These are phyloP conservation scores for Acrocera orbiculus DNA, from an alignment of 2,888 invertebrate genomes.

Conservation along the genomic window DNA sequence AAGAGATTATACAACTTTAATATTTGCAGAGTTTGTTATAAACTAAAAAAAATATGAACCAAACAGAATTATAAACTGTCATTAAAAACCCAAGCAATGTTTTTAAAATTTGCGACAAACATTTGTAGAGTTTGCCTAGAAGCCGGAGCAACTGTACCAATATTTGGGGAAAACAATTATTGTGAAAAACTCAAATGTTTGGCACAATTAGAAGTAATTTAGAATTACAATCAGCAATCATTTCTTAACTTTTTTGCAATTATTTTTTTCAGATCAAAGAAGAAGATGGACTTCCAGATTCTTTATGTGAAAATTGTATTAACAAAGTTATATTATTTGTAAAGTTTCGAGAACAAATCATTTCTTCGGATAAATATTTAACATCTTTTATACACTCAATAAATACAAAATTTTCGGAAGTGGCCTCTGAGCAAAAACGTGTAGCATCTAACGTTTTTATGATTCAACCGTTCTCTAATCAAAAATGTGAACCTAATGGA, in stretches of 20 bases:
- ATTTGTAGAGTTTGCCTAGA: slow-evolving; percentile 9
- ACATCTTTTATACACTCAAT: slow-evolving; percentile 7
- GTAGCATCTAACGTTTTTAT: too few relatives aligned
- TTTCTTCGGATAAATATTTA: slow-evolving; percentile 9
- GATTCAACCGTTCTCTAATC: too few relatives aligned
- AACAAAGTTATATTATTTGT: slow-evolving; percentile 9
- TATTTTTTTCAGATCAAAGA: slow-evolving; percentile 7
- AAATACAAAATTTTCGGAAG: slow-evolving; percentile 6
- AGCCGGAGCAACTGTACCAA: background rate
- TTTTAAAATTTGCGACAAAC: slow-evolving; percentile 4
- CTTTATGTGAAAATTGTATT: slow-evolving; percentile 11
- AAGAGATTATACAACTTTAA: too few relatives aligned
- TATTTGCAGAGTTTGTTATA: too few relatives aligned
- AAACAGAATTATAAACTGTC: too few relatives aligned
- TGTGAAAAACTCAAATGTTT: slow-evolving; percentile 8
- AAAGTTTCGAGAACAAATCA: slow-evolving; percentile 11
- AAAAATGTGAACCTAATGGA: too few relatives aligned
- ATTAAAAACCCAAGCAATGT: too few relatives aligned
- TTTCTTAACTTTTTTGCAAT: background rate
- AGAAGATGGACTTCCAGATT: slow-evolving; percentile 12
- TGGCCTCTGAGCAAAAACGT: background rate
- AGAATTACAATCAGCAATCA: too few relatives aligned
- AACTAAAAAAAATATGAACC: too few relatives aligned
- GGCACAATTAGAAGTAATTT: slow-evolving; percentile 11
- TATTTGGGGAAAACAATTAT: slow-evolving; percentile 1